Evolutionary conservation across 2,888 invertebrate genomes (phyloP), one percentile per base, ranked within the genome.

Genomic region (Dendrolimus pini): DNA sequence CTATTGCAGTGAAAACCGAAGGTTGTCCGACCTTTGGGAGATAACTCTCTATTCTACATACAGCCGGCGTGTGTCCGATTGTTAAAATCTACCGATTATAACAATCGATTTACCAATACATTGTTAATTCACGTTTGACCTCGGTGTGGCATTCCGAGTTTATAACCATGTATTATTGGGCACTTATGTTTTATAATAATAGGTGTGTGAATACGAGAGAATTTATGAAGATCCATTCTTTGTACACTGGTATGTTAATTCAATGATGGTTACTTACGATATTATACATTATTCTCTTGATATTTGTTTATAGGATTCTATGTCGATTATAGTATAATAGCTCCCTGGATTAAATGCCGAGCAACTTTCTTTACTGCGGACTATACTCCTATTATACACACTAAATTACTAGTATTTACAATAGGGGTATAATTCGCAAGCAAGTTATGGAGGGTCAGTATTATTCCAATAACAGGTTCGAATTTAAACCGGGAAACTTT

Each of bases 1-100:
- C 76, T 72, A 69, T 61, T 73, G 70, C 71, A 86, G 86, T 84
- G 85, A 87, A 85, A 87, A 70, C 80, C 79, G 88, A 89, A 89
- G 88, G 89, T 85, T 84, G 71, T 76, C 77, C 63, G 70, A 62
- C 68, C 70, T 75, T 75, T 75, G 69, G 76, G 69, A 82, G 73
- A 74, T 75, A 71, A 75, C 77, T 72, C 77, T 74, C 71, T 30
- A 30, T 30, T 30, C 30, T 74, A 74, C 64, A 61, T 66, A 64
- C 58, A 59, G 57, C 62, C 62, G 63, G 62, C 65, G 62, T 61
- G 65, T 67, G 60, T 59, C 58, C 58, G 57, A 64, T 69, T 61
- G 60, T 56, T 61, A 55, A 53, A 57, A 13, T 57, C 56, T 41
- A 55, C 61, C 57, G 55, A 54, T 41, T 42, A 55, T 18, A 18